Evolutionary conservation across 2,797 vertebrate species (phyloP).

Genomic region (Apogon talboti): DNA sequence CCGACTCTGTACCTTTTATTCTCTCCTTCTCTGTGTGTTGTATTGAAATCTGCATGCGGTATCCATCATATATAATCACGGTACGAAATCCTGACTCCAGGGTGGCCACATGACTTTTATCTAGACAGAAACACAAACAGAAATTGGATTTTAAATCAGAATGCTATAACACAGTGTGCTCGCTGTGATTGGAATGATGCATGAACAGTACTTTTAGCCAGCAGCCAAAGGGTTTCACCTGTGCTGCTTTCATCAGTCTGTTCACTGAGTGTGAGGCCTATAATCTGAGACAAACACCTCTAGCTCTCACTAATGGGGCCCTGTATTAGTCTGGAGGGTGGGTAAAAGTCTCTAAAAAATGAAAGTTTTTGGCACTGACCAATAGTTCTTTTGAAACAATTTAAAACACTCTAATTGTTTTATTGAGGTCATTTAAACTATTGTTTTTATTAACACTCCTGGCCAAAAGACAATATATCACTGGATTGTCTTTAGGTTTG

Average conservation of each 20-base stretch:
- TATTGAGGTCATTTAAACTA: too few species aligned
- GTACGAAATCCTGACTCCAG: slow-evolving; percentile 39
- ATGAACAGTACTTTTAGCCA: slow-evolving; percentile 11
- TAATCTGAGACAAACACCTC: background rate
- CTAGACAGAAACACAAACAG: slow-evolving; percentile 35
- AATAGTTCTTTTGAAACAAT: background rate
- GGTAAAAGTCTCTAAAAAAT: too few species aligned
- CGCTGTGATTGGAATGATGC: slow-evolving; percentile 12
- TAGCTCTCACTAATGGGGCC: background rate
- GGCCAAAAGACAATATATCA: too few species aligned
- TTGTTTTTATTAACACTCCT: too few species aligned
- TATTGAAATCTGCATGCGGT: slow-evolving; percentile 35
- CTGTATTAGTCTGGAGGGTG: background rate
- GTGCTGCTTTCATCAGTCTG: background rate
- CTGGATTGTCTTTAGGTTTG: too few species aligned
- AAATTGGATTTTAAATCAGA: slow-evolving; percentile 38
- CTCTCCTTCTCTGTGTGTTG: slow-evolving; percentile 19
- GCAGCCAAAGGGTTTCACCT: slow-evolving; percentile 4
- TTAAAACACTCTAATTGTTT: background rate
- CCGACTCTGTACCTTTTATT: slow-evolving; percentile 6
- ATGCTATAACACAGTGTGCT: slow-evolving; percentile 4
- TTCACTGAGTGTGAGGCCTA: slow-evolving; percentile 5
- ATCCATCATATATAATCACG: slow-evolving; percentile 48
- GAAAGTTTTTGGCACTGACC: too few species aligned
- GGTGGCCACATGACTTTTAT: slow-evolving; percentile 24